A percentile compares a stretch with the other conserved stretches of the same genome.
phyloP scores from a whole-genome alignment of 2,113 vertebrate genomes.

The Murina feae region DNA sequence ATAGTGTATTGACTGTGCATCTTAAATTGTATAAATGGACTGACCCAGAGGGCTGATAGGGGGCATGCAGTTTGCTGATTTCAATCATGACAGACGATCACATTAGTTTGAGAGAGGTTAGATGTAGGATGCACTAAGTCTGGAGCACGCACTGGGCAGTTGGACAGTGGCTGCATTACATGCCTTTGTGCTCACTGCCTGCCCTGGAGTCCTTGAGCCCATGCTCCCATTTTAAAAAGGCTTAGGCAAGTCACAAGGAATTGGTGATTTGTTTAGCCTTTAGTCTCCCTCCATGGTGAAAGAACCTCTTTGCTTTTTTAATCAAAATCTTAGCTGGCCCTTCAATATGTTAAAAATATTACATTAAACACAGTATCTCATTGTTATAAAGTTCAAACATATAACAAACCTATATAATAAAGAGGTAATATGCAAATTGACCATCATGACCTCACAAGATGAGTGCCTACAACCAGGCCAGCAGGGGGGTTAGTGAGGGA shows the following conservation, averaged over 20 bases:
- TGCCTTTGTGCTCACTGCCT: background rate
- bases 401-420: background rate
- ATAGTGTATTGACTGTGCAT: background rate
- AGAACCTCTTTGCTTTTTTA: slow-evolving; percentile 30
- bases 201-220: background rate
- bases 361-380: background rate
- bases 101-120: background rate
- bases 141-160: background rate
- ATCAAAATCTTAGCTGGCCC: slow-evolving; percentile 5
- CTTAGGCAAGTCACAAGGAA: background rate
- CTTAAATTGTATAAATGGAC: background rate
- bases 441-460: too few relatives aligned
- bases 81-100: background rate
- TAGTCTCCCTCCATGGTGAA: slow-evolving; percentile 12
- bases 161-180: background rate
- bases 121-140: background rate
- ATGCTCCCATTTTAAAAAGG: background rate
- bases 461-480: too few relatives aligned
- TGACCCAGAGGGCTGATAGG: background rate
- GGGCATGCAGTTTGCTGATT: background rate
- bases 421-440: too few relatives aligned
- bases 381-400: background rate
- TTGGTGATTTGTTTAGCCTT: background rate
- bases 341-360: slow-evolving; percentile 1
- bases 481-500: too few relatives aligned